Conservation (phyloP, 2,888 invertebrate genomes). For the Oconnorella tubifera region DNA sequence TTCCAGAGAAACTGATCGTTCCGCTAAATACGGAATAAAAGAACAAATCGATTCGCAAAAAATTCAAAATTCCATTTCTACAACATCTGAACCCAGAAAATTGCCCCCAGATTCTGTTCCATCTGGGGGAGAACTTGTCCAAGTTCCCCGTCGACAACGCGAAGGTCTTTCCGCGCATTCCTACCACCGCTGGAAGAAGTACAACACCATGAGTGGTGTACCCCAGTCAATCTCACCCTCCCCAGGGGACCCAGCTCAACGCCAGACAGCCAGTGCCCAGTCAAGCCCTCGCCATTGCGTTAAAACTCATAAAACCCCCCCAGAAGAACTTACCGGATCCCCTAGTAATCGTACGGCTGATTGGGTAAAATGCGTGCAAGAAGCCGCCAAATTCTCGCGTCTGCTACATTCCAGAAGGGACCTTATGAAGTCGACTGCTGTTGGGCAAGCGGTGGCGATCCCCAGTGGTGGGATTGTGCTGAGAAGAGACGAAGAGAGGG, state of each 20-base stretch:
- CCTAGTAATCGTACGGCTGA: slow-evolving; percentile 43
- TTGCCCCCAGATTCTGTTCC: not conserved
- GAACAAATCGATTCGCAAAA: too few species aligned
- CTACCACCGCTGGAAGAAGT: not conserved
- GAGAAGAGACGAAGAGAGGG: too few species aligned
- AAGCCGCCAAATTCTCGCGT: slow-evolving; percentile 21
- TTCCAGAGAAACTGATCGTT: not conserved
- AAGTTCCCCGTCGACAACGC: not conserved
- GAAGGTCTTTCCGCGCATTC: not conserved
- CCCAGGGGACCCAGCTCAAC: not conserved
- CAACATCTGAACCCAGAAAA: too few species aligned
- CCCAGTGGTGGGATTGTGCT: not conserved
- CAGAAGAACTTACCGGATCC: not conserved
- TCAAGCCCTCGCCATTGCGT: not conserved
- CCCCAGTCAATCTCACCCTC: not conserved
- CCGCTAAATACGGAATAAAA: too few species aligned
- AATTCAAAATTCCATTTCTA: too few species aligned
- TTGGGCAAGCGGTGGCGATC: not conserved
- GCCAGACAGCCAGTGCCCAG: not conserved
- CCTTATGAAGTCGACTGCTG: slow-evolving; percentile 13
- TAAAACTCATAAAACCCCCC: not conserved
- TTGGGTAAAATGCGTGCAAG: slow-evolving; percentile 50
- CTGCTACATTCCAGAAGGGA: slow-evolving; percentile 24
- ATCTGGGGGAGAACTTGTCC: not conserved
- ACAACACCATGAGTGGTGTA: not conserved